These are phyloP conservation scores for Cherax quadricarinatus DNA, from an alignment of 1,140 invertebrate species.

Conservation along the genomic window DNA sequence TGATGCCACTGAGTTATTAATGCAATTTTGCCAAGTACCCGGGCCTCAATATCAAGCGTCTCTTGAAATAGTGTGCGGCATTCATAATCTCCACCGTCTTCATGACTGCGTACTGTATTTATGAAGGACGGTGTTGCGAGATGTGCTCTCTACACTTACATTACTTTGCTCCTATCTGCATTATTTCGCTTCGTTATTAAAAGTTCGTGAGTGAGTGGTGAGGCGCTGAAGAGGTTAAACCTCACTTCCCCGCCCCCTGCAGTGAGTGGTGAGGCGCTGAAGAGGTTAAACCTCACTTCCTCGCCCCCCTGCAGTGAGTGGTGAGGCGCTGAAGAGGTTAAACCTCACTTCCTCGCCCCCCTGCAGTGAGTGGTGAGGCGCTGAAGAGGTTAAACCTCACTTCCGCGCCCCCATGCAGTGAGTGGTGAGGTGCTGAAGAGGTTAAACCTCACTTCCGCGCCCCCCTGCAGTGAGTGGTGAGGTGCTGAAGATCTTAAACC, in stretches of 20 bases:
- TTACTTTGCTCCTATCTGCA: slow-evolving; percentile 36
- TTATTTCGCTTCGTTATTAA: slow-evolving; percentile 56
- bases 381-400: background rate
- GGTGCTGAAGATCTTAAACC: background rate
- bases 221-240: too few species aligned
- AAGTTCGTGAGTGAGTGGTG: slow-evolving; percentile 53
- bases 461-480: background rate
- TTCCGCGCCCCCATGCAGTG: too few species aligned
- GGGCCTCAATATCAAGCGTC: slow-evolving; percentile 64
- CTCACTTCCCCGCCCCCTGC: too few species aligned
- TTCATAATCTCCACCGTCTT: slow-evolving; percentile 66
- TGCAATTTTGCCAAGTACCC: slow-evolving; percentile 69
- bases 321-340: background rate
- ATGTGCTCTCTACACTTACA: slow-evolving; percentile 30
- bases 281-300: too few species aligned
- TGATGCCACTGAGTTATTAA: slow-evolving; percentile 66
- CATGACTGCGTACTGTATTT: slow-evolving; percentile 64
- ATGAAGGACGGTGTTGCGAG: slow-evolving; percentile 55
- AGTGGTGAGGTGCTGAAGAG: background rate
- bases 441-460: too few species aligned
- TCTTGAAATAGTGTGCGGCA: slow-evolving; percentile 59
- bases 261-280: slow-evolving; percentile 13
- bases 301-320: too few species aligned
- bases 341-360: too few species aligned
- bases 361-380: slow-evolving; percentile 7